phyloP scores from a whole-genome alignment of 2,888 invertebrate species.

The Bellardia pandia region DNA sequence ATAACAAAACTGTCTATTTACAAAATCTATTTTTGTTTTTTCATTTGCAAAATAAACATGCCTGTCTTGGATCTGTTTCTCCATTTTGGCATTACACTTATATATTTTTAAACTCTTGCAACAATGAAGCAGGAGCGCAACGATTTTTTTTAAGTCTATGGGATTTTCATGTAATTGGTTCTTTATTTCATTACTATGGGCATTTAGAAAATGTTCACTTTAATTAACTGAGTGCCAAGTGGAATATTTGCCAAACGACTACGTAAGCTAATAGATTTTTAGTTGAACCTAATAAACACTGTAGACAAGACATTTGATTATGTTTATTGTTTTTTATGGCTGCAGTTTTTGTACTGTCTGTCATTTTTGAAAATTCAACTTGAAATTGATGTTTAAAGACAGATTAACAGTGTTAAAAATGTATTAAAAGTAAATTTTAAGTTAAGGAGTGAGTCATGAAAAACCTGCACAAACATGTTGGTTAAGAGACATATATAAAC shows the following conservation, averaged over 20 bases:
- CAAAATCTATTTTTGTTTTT: constrained; percentile 60
- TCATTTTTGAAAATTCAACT: neutral
- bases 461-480: no score
- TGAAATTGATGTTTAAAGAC: neutral
- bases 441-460: no score
- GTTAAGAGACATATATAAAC: no score
- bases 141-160: constrained; percentile 4
- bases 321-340: neutral
- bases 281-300: no score
- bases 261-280: neutral
- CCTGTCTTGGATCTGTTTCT: constrained; percentile 43
- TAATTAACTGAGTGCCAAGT: constrained; percentile 6
- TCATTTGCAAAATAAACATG: constrained; percentile 40
- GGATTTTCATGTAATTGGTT: neutral
- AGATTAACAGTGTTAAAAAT: no score
- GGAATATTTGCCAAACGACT: neutral
- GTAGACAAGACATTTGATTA: neutral
- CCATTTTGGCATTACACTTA: constrained; percentile 49
- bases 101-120: constrained; percentile 11
- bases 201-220: constrained; percentile 28
- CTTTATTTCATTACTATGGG: constrained; percentile 4
- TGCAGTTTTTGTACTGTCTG: neutral
- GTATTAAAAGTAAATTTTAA: no score
- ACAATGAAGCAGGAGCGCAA: constrained; percentile 28
- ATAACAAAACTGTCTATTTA: constrained; percentile 63